Conservation (phyloP, 2,113 vertebrate genomes). For the Promerops cafer region DNA sequence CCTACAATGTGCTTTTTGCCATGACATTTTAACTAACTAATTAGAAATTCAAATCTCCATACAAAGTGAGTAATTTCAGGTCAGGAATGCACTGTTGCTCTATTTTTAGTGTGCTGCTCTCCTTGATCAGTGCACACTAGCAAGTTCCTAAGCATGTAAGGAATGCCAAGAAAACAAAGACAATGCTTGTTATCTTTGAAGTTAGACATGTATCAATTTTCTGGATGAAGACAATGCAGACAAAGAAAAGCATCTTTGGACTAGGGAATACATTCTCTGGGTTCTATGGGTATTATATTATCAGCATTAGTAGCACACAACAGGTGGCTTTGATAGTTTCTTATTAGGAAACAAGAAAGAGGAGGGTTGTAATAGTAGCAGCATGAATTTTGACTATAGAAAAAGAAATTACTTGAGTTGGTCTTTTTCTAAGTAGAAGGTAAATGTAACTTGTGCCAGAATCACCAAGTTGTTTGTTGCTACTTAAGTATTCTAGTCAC, state of each 20-base stretch:
- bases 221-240: neutral
- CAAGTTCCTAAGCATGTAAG: neutral
- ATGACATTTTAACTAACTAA: neutral
- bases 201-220: neutral
- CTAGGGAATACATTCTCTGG: rapidly evolving
- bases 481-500: neutral
- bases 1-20: neutral
- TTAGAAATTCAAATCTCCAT: neutral
- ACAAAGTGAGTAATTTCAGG: neutral
- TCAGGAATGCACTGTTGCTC: neutral
- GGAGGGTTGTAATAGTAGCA: neutral
- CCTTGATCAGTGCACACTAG: neutral
- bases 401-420: neutral
- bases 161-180: neutral
- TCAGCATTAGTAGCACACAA: neutral
- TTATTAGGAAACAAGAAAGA: neutral
- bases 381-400: neutral
- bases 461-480: neutral
- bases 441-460: neutral
- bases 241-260: neutral
- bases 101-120: neutral
- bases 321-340: neutral
- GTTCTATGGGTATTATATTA: neutral
- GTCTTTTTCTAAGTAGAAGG: neutral
- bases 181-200: neutral